These are phyloP conservation scores for Carlito syrichta DNA, from an alignment of 2,113 vertebrate species.

Conservation along the genomic window DNA sequence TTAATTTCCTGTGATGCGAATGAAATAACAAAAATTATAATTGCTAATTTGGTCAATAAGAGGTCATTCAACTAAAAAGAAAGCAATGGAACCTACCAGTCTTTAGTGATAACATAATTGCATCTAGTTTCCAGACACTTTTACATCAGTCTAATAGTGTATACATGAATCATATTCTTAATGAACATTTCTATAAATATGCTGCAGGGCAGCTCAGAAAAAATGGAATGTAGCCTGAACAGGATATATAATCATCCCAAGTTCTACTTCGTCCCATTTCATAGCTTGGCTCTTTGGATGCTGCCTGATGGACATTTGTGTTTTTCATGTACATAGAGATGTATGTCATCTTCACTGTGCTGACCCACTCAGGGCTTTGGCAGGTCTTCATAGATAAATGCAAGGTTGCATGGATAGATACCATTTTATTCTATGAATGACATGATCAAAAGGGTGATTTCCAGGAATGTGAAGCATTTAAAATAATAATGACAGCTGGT, in stretches of 20 bases:
- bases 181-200: conserved; percentile 30
- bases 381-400: neutral
- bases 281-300: neutral
- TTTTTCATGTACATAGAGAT: neutral
- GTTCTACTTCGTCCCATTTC: conserved; percentile 24
- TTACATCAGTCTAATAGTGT: neutral
- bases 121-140: conserved; percentile 30
- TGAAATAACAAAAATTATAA: conserved; percentile 40
- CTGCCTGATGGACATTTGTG: neutral
- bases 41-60: conserved; percentile 45
- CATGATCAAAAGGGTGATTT: neutral
- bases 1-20: conserved; percentile 34
- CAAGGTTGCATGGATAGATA: neutral
- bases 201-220: neutral
- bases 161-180: conserved; percentile 1
- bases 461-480: neutral
- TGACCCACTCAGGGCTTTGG: neutral
- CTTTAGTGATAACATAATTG: neutral
- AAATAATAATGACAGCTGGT: neutral
- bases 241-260: neutral
- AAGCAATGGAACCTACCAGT: neutral
- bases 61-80: conserved; percentile 42
- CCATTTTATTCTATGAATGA: conserved; percentile 15
- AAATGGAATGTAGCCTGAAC: neutral
- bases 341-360: neutral